Conservation (phyloP, 2,888 invertebrate species). For the Tortrix viridana region DNA sequence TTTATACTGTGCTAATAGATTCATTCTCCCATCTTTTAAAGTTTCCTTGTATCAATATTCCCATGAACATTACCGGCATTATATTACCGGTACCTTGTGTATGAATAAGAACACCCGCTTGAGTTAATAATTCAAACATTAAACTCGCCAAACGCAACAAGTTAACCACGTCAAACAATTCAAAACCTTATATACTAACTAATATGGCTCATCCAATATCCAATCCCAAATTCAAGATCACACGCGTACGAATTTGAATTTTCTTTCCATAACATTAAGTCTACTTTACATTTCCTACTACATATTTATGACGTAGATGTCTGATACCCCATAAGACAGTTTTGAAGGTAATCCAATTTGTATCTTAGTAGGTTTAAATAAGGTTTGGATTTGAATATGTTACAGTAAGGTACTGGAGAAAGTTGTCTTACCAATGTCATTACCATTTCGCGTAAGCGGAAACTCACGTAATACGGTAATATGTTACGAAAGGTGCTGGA, state of each 20-base stretch:
- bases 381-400: background rate
- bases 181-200: background rate
- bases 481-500: conserved; percentile 24
- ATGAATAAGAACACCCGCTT: conserved; percentile 24
- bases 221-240: conserved; percentile 3
- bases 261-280: conserved; percentile 32
- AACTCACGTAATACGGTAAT: conserved; percentile 33
- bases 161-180: background rate
- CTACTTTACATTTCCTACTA: conserved; percentile 23
- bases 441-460: conserved; percentile 35
- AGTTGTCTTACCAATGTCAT: conserved; percentile 36
- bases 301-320: conserved; percentile 29
- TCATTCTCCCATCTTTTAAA: background rate
- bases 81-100: conserved; percentile 20
- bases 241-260: conserved; percentile 30
- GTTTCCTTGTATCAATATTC: background rate
- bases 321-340: conserved; percentile 20
- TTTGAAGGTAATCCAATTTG: background rate
- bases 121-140: conserved; percentile 31
- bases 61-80: conserved; percentile 8
- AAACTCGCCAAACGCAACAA: conserved; percentile 12
- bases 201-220: background rate
- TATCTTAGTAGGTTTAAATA: background rate
- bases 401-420: conserved; percentile 27
- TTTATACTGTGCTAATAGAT: no score